Conservation (phyloP, 1,140 invertebrate genomes). For the Calliopsis andreniformis region DNA sequence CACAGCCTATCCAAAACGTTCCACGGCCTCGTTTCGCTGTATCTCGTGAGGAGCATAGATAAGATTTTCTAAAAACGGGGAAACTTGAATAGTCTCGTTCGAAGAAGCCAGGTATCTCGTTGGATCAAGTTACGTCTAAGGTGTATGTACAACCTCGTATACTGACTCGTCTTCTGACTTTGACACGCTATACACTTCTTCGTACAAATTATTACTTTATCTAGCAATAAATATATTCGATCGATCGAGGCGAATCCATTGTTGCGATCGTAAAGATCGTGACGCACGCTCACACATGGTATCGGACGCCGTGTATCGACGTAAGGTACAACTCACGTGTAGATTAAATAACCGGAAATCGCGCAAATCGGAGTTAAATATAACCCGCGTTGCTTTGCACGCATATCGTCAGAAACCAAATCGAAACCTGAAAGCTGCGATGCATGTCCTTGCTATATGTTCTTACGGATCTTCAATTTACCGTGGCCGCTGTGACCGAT, state of each 20-base stretch:
- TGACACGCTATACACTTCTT: constrained; percentile 61
- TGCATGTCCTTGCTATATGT: neutral
- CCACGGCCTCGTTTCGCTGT: constrained; percentile 34
- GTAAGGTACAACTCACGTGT: constrained; percentile 70
- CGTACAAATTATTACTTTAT: constrained; percentile 74
- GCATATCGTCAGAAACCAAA: constrained; percentile 20
- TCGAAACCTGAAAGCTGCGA: constrained; percentile 25
- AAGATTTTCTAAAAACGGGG: constrained; percentile 40
- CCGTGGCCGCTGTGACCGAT: constrained; percentile 68
- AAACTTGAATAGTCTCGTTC: constrained; percentile 46
- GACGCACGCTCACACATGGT: constrained; percentile 11
- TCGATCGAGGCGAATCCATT: constrained; percentile 66
- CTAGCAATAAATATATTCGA: constrained; percentile 79
- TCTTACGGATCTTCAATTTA: constrained; percentile 66
- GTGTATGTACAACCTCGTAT: constrained; percentile 65
- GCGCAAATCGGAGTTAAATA: constrained; percentile 11
- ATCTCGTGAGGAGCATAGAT: constrained; percentile 9
- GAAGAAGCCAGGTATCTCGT: constrained; percentile 53
- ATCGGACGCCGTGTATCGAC: constrained; percentile 35
- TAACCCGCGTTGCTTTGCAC: neutral
- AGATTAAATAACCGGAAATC: constrained; percentile 53
- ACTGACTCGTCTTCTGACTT: constrained; percentile 50
- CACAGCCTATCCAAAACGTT: constrained; percentile 74
- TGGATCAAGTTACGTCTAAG: constrained; percentile 52
- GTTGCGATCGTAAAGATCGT: constrained; percentile 32